Conservation (phyloP, 2,797 vertebrate species). For the Onychomys leucogaster region DNA sequence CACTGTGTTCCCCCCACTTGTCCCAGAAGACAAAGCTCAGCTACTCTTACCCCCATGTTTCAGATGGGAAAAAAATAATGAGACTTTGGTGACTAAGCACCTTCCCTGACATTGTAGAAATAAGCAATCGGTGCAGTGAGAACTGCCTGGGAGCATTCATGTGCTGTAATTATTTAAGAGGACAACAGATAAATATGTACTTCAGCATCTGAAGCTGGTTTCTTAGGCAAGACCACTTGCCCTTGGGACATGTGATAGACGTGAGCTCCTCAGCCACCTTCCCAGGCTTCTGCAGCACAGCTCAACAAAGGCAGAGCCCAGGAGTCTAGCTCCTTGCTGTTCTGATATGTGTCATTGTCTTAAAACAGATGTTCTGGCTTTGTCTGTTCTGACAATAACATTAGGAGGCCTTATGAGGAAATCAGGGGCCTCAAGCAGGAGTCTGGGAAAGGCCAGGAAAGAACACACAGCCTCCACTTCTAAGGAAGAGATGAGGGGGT, state of each 20-base stretch:
- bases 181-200: conserved; percentile 16
- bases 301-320: fast-evolving
- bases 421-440: background rate
- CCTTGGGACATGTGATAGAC: background rate
- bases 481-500: background rate
- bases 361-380: background rate
- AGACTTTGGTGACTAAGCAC: conserved; percentile 27
- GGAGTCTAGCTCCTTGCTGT: background rate
- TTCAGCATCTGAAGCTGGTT: conserved; percentile 8
- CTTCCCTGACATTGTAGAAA: background rate
- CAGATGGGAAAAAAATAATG: background rate
- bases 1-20: background rate
- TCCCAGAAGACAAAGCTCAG: conserved; percentile 9
- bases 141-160: background rate
- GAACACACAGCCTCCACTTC: background rate
- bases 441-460: background rate
- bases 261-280: too few relatives aligned
- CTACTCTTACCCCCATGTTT: background rate
- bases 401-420: background rate
- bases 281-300: background rate
- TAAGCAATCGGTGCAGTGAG: background rate
- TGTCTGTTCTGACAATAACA: background rate
- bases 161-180: conserved; percentile 52
- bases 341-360: background rate
- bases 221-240: conserved; percentile 16